These are phyloP conservation scores for Drosophila mercatorum DNA, from an alignment of 2,888 invertebrate species.

Conservation along the genomic window DNA sequence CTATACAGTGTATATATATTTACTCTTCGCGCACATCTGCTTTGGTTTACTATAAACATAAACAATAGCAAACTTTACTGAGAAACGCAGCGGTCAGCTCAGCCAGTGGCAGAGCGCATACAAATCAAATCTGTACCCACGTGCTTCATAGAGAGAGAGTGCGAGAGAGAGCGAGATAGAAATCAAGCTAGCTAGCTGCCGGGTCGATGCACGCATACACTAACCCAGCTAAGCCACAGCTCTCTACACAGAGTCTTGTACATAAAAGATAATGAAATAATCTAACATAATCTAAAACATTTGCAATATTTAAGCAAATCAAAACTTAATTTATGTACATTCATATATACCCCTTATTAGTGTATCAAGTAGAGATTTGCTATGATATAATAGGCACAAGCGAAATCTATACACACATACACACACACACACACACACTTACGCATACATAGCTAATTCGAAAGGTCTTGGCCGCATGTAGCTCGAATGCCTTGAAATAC, in stretches of 20 bases:
- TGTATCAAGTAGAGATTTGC: not conserved
- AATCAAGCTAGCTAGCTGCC: not conserved
- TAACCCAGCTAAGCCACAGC: not conserved
- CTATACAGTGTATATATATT: too few species aligned
- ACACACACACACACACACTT: not conserved
- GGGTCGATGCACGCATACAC: constrained; percentile 3
- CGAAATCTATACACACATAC: constrained; percentile 1
- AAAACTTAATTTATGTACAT: not conserved
- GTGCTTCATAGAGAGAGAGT: constrained; percentile 19
- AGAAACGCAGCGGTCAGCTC: constrained; percentile 20
- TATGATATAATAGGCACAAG: constrained; percentile 26
- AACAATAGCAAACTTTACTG: constrained; percentile 11
- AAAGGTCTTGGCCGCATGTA: constrained; percentile 33
- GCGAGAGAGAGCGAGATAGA: not conserved
- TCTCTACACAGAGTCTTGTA: not conserved
- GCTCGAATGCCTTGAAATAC: constrained; percentile 8
- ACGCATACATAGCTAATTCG: not conserved
- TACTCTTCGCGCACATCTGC: too few species aligned
- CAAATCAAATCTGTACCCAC: constrained; percentile 14
- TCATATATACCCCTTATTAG: not conserved
- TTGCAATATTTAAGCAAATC: not conserved
- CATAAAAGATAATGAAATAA: not conserved
- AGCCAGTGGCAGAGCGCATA: constrained; percentile 2
- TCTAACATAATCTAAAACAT: not conserved
- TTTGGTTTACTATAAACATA: constrained; percentile 9